A percentile compares a stretch with the other conserved stretches of the same genome.
Conservation (phyloP, 1,140 invertebrate species). For the Thaumatotibia leucotreta region DNA sequence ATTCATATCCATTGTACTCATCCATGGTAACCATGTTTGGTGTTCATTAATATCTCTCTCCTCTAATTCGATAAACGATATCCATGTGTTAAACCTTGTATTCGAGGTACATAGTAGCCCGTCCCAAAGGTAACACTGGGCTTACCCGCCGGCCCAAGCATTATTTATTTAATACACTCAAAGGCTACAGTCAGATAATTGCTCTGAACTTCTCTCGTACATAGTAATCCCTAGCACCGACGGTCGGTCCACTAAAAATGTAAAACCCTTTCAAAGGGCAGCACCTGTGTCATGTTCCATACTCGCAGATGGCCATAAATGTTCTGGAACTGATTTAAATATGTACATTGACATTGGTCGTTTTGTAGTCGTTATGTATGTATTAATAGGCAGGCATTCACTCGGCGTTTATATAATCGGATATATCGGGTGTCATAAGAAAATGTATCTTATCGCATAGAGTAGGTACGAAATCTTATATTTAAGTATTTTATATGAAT, state of each 20-base stretch:
- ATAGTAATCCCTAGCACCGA: background rate
- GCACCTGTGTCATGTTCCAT: background rate
- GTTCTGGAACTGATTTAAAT: background rate
- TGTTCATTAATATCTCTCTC: too few species aligned
- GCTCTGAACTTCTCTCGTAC: constrained; percentile 39
- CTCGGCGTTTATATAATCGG: too few species aligned
- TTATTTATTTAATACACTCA: constrained; percentile 70
- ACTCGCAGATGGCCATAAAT: background rate
- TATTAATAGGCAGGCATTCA: too few species aligned
- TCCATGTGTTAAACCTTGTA: background rate
- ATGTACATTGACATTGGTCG: too few species aligned
- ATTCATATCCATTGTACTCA: too few species aligned
- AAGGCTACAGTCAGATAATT: constrained; percentile 60
- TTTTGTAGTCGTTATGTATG: too few species aligned
- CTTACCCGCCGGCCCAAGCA: constrained; percentile 38
- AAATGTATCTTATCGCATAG: too few species aligned
- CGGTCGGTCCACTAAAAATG: background rate
- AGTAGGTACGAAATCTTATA: too few species aligned
- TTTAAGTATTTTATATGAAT: too few species aligned
- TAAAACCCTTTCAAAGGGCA: background rate
- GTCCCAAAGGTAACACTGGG: constrained; percentile 34
- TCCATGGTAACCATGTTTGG: too few species aligned
- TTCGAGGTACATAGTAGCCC: constrained; percentile 24
- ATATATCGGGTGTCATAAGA: too few species aligned
- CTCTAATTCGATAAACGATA: constrained; percentile 15